A percentile compares a stretch with the other conserved stretches of the same genome.
phyloP scores from a whole-genome alignment of 2,113 vertebrate species.

The Toxostoma redivivum region DNA sequence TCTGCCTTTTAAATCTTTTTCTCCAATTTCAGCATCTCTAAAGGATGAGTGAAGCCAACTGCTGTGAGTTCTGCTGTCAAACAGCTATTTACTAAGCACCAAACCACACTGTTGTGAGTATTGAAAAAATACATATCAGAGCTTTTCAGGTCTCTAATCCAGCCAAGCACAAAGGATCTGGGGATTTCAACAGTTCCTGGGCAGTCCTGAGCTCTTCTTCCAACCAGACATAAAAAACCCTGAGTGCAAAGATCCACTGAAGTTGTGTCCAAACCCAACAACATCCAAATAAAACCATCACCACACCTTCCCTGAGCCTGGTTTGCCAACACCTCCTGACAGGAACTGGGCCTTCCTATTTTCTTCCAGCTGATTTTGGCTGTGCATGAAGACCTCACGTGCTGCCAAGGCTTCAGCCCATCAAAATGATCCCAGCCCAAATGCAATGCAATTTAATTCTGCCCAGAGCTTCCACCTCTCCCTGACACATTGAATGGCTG shows the following conservation, averaged over 20 bases:
- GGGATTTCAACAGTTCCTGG: not conserved
- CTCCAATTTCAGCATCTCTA: not conserved
- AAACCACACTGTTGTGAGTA: not conserved
- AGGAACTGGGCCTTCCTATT: not conserved
- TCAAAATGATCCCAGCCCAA: not conserved
- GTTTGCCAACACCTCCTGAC: not conserved
- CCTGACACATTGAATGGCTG: not conserved
- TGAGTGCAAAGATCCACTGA: fast-evolving
- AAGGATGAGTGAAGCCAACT: not conserved
- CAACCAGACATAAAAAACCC: not conserved
- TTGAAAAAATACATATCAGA: not conserved
- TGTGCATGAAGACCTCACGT: not conserved
- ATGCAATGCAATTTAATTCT: not conserved
- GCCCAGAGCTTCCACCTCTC: not conserved
- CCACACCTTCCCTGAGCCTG: fast-evolving
- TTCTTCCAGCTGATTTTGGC: not conserved
- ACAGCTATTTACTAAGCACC: not conserved
- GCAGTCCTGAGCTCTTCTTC: not conserved
- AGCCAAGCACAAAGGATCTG: not conserved
- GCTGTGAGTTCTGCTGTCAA: not conserved
- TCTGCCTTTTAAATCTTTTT: not conserved
- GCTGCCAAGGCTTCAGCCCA: fast-evolving
- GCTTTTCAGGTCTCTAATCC: not conserved
- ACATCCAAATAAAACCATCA: not conserved
- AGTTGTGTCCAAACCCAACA: not conserved